Base-by-base conservation (phyloP, 1,140 invertebrate species). In the Penaeus chinensis region DNA sequence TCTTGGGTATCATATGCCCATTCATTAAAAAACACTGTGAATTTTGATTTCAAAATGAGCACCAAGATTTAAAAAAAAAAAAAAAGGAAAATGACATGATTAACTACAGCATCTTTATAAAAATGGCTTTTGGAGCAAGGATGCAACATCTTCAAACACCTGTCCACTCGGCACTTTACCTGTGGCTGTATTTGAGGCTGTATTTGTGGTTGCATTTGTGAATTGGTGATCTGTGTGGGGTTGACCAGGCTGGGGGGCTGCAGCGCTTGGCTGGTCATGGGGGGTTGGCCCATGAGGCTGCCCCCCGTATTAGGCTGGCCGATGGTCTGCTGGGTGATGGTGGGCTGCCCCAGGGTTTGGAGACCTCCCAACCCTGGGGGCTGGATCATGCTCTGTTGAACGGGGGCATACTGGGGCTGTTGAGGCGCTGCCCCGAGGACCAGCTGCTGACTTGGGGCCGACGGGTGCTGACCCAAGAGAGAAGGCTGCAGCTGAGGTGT, bases 361-460 rank as follows among this genome's bases (percentile, higher is more conserved):
- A 90, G 20, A 13, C 88, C 88, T 20, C 88, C 90, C 42, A 90
- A 61, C 42, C 88, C 88, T 37, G 90, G 90, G 60, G 90, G 88
- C 81, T 90, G 90, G 61, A 90, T 90, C 65, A 90, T 84, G 54
- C 90, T 90, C 82, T 90, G 90, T 24, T 90, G 90, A 18, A 90
- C 90, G 42, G 90, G 85, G 27, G 90, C 85, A 88, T 90, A 90
- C 82, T 90, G 90, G 22, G 85, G 90, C 42, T 87, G 77, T 32
- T 88, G 89, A 37, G 86, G 89, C 5, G 79, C 82, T 27, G 62
- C 82, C 13, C 88, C 87, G 13, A 89, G 60, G 32, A 88, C 86
- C 42, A 86, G 47, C 69, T 90, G 89, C 63, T 90, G 90, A n/a
- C 66, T 82, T 19, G 87, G 88, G 24, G 87, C 87, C 18, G 82